Conservation (phyloP, 2,113 vertebrate genomes). For the Oostethus manadensis region DNA sequence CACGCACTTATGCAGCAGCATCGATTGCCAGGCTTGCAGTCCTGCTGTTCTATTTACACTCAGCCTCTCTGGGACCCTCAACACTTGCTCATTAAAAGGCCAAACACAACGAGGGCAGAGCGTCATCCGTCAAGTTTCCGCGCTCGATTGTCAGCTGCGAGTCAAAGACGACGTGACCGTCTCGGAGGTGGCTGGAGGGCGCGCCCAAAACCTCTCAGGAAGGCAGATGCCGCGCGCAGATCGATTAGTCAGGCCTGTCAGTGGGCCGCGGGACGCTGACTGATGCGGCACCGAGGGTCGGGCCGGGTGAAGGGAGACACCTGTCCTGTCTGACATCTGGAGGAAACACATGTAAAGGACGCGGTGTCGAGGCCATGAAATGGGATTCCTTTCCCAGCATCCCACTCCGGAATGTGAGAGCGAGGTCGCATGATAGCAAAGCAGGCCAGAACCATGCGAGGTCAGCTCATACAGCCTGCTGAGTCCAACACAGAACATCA, state of each 20-base stretch:
- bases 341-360: slow-evolving; percentile 2
- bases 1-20: slow-evolving; percentile 34
- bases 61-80: slow-evolving; percentile 59
- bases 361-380: neutral
- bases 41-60: slow-evolving; percentile 58
- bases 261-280: slow-evolving; percentile 15
- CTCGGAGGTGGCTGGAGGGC: neutral
- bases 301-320: neutral
- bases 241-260: slow-evolving; percentile 48
- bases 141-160: neutral
- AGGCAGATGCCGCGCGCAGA: slow-evolving; percentile 38
- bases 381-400: neutral
- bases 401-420: neutral
- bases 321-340: slow-evolving; percentile 14
- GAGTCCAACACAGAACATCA: neutral
- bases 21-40: slow-evolving; percentile 59
- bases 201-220: neutral
- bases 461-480: neutral
- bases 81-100: slow-evolving; percentile 60
- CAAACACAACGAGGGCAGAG: slow-evolving; percentile 22
- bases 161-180: neutral
- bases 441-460: neutral
- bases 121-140: neutral
- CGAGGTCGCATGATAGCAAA: neutral
- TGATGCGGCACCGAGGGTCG: slow-evolving; percentile 23